Percentiles rank a stretch among this genome's conserved stretches.
Conservation (phyloP, 2,797 vertebrate genomes). For the Dipus sagitta region DNA sequence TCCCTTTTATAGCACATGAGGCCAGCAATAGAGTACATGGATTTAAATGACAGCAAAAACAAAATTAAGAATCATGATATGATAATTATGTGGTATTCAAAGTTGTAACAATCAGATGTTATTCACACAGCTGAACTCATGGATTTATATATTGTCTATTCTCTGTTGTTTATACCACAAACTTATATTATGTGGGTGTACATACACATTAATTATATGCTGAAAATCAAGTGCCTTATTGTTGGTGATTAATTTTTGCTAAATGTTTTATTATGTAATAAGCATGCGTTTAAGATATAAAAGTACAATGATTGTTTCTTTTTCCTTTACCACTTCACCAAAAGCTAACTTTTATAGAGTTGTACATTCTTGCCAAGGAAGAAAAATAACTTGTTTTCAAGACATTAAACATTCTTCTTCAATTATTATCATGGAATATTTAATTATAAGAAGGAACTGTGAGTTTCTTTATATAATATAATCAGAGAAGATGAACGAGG, state of each 20-base stretch:
- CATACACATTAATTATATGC: background rate
- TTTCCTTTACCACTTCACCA: background rate
- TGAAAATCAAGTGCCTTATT: background rate
- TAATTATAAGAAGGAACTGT: background rate
- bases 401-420: conserved; percentile 15
- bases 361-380: background rate
- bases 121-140: background rate
- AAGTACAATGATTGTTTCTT: background rate
- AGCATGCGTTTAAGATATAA: background rate
- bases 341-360: background rate
- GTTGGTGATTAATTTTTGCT: background rate
- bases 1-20: background rate
- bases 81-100: background rate
- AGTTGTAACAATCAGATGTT: background rate
- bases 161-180: background rate
- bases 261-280: background rate
- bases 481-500: background rate
- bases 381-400: background rate
- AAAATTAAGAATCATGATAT: background rate
- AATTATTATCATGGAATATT: background rate
- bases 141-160: background rate
- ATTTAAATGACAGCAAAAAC: background rate
- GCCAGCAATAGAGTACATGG: background rate
- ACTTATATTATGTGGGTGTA: accelerated
- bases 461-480: background rate